These are phyloP conservation scores for Diuraphis noxia DNA, from an alignment of 1,140 invertebrate species.

Conservation along the genomic window DNA sequence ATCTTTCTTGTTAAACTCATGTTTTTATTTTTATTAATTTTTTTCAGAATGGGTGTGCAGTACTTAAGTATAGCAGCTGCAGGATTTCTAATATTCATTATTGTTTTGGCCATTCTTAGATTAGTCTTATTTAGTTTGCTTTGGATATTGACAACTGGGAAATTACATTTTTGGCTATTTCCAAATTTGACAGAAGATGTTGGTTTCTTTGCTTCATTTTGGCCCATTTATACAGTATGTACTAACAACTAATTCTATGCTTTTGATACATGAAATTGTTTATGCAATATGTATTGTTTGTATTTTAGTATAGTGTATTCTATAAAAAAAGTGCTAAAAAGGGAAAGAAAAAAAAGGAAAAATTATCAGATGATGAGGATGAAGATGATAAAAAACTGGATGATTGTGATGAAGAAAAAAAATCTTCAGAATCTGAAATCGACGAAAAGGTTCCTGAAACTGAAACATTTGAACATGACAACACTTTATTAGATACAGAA, in stretches of 20 bases:
- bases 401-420: constrained; percentile 57
- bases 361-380: constrained; percentile 69
- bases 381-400: constrained; percentile 61
- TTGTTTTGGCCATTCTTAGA: constrained; percentile 84
- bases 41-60: constrained; percentile 85
- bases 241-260: background rate
- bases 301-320: constrained; percentile 65
- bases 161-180: constrained; percentile 94
- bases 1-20: background rate
- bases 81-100: constrained; percentile 90
- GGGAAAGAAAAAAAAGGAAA: constrained; percentile 79
- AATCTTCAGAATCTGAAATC: constrained; percentile 55
- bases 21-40: constrained; percentile 26
- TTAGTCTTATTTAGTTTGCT: constrained; percentile 89
- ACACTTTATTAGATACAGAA: background rate
- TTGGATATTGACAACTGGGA: constrained; percentile 86
- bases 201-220: constrained; percentile 97
- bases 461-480: constrained; percentile 23
- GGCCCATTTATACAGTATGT: constrained; percentile 89
- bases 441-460: constrained; percentile 54
- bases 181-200: constrained; percentile 99
- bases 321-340: constrained; percentile 67
- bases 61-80: constrained; percentile 94
- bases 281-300: constrained; percentile 43
- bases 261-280: background rate